Percentiles rank a stretch among this genome's conserved stretches.
phyloP scores from a whole-genome alignment of 2,797 vertebrate genomes.

The Neoniphon sammara region DNA sequence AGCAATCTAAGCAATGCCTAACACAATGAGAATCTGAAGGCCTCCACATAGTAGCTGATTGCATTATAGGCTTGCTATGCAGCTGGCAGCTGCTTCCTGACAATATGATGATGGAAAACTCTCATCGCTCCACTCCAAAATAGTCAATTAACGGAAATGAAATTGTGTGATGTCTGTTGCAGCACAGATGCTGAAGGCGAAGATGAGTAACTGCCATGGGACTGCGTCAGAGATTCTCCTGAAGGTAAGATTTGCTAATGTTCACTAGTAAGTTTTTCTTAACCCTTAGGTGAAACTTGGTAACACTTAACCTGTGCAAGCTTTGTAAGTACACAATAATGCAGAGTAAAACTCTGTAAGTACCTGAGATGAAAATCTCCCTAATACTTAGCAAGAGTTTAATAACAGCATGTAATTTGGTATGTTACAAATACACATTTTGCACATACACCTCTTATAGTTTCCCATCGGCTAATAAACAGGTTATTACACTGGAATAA shows the following conservation, averaged over 20 bases:
- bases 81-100: conserved; percentile 80
- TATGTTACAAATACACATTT: no score
- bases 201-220: conserved; percentile 51
- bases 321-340: no score
- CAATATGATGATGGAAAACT: conserved; percentile 75
- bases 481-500: no score
- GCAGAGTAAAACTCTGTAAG: no score
- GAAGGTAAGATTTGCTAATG: conserved; percentile 1
- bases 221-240: conserved; percentile 34
- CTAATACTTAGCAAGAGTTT: no score
- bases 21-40: conserved; percentile 56
- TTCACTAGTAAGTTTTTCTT: background rate
- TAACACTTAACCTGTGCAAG: no score
- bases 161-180: conserved; percentile 65
- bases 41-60: conserved; percentile 70
- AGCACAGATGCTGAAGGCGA: conserved; percentile 67
- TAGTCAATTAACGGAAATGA: conserved; percentile 75
- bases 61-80: conserved; percentile 65
- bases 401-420: no score
- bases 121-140: conserved; percentile 69
- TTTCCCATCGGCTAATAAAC: no score
- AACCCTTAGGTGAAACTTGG: no score
- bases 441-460: no score
- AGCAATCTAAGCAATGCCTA: conserved; percentile 51
- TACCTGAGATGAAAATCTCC: no score